These are phyloP conservation scores for Thymelicus lineola DNA, from an alignment of 2,888 invertebrate genomes.

Conservation along the genomic window DNA sequence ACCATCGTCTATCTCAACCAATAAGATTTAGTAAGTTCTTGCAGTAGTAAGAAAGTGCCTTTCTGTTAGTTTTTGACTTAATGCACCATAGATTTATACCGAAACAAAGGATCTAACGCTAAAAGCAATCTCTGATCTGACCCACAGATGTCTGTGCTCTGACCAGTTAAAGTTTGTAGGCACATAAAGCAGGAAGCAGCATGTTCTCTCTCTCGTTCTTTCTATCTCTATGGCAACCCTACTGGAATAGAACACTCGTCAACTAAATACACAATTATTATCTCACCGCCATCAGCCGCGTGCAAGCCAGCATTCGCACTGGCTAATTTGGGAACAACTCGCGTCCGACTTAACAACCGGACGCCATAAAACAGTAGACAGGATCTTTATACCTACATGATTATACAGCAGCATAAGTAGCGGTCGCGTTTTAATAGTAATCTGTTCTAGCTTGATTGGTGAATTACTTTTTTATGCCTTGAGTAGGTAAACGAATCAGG, in stretches of 20 bases:
- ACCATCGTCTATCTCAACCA: no score
- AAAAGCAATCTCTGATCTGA: no score
- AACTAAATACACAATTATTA: constrained; percentile 45
- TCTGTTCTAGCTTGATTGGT: background rate
- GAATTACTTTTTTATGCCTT: background rate
- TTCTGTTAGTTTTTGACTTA: no score
- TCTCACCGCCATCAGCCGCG: constrained; percentile 44
- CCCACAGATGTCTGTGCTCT: no score
- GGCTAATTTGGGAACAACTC: constrained; percentile 71
- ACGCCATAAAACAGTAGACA: constrained; percentile 66
- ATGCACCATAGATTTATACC: no score
- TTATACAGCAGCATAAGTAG: constrained; percentile 5
- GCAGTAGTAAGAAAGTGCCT: no score
- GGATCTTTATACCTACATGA: constrained; percentile 48
- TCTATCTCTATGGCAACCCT: background rate
- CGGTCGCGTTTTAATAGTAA: background rate
- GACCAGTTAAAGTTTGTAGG: no score
- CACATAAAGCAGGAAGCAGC: no score
- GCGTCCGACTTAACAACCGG: constrained; percentile 75
- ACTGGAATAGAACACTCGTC: constrained; percentile 24
- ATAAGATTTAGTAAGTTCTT: no score
- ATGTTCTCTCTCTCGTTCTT: no score
- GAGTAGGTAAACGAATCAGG: no score
- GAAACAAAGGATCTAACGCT: no score
- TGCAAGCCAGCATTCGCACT: constrained; percentile 70